These are phyloP conservation scores for Montipora capitata DNA, from an alignment of 92 coral and sea anemone genomes.

Conservation along the genomic window DNA sequence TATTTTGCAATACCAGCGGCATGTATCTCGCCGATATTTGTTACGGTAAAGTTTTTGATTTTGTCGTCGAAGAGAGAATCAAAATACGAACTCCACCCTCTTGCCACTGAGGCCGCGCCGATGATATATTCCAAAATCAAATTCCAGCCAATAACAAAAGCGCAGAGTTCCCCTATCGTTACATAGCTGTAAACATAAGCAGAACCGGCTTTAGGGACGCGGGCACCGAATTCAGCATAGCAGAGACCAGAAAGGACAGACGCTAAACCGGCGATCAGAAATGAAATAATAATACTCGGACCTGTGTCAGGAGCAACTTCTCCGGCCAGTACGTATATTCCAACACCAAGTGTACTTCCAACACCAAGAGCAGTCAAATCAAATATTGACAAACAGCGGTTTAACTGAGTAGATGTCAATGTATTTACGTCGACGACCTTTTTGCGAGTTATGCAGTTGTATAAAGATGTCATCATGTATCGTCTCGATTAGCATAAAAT, in stretches of 20 bases:
- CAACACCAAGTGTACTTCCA: conserved; percentile 95
- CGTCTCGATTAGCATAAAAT: neutral
- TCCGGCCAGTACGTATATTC: conserved; percentile 88
- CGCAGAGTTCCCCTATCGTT: conserved; percentile 94
- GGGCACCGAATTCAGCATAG: conserved; percentile 98
- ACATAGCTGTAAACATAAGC: conserved; percentile 97
- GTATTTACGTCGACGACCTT: conserved; percentile 72
- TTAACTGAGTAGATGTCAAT: conserved; percentile 73
- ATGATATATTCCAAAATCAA: conserved; percentile 89
- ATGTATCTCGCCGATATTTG: conserved; percentile 81
- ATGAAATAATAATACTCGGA: conserved; percentile 88
- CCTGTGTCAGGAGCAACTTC: conserved; percentile 92
- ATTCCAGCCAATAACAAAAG: conserved; percentile 97
- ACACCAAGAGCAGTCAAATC: conserved; percentile 89
- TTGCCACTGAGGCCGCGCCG: conserved; percentile 89
- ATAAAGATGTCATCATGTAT: neutral
- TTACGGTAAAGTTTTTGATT: conserved; percentile 74
- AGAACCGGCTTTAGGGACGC: conserved; percentile 98
- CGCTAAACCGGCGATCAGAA: conserved; percentile 88
- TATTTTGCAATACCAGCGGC: conserved; percentile 74
- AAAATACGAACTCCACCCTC: conserved; percentile 92
- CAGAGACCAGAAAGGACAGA: conserved; percentile 92
- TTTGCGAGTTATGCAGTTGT: conserved; percentile 46
- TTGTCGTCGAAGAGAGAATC: conserved; percentile 82
- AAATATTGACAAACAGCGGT: conserved; percentile 85